These are phyloP conservation scores for Peromyscus attwateri DNA, from an alignment of 2,797 vertebrate genomes.

Conservation along the genomic window DNA sequence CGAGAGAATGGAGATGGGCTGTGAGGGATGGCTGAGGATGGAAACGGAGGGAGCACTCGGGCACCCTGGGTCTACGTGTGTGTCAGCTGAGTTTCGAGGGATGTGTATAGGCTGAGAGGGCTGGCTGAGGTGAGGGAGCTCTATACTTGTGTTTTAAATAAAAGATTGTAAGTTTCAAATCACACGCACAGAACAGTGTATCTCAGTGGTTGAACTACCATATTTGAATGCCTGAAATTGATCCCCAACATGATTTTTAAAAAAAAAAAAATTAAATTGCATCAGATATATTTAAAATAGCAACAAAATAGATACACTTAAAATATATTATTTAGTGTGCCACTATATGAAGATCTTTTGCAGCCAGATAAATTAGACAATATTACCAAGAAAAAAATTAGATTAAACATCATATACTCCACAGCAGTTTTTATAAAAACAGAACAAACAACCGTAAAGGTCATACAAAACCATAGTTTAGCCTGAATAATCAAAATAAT, in stretches of 20 bases:
- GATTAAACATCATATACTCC: not conserved
- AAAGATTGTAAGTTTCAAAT: conserved; percentile 11
- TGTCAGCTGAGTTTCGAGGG: not conserved
- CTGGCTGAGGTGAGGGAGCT: not conserved
- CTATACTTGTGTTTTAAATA: not conserved
- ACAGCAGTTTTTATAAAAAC: not conserved
- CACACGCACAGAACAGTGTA: not conserved
- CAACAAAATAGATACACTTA: not conserved
- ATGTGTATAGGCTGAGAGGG: not conserved
- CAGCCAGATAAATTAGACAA: not conserved
- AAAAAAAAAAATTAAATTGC: not conserved
- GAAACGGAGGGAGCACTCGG: not conserved
- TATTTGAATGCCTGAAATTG: not conserved
- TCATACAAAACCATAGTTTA: not conserved
- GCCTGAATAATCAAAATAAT: not conserved
- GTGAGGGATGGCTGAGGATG: not conserved
- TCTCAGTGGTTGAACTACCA: not conserved
- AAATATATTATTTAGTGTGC: not conserved
- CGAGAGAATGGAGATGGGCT: not conserved
- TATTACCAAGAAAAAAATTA: not conserved
- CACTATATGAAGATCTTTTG: not conserved
- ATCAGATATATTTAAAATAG: not conserved
- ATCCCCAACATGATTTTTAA: not conserved
- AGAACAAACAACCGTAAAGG: not conserved
- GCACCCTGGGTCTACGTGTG: no score